phyloP scores from a whole-genome alignment of 1,140 invertebrate species.

The Nebria ingens region DNA sequence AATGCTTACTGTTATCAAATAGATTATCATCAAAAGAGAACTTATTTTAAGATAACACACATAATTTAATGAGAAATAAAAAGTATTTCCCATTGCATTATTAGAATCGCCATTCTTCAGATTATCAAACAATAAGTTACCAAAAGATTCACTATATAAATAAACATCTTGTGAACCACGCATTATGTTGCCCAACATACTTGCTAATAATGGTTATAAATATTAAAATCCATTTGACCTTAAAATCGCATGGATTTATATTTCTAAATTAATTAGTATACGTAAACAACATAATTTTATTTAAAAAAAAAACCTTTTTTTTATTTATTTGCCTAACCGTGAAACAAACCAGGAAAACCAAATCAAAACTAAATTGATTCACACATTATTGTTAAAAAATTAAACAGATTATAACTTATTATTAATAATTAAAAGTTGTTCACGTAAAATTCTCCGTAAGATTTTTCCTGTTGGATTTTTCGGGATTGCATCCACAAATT shows the following conservation, averaged over 20 bases:
- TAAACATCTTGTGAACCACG: neutral
- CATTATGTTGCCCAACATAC: neutral
- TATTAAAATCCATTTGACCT: too few species aligned
- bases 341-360: too few species aligned
- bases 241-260: too few species aligned
- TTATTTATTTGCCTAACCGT: too few species aligned
- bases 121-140: neutral
- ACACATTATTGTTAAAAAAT: too few species aligned
- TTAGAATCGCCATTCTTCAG: neutral
- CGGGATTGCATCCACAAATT: conserved; percentile 54
- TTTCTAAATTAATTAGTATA: too few species aligned
- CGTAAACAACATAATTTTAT: too few species aligned
- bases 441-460: conserved; percentile 46
- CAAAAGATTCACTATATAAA: neutral
- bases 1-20: neutral
- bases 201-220: too few species aligned
- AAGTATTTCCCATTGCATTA: neutral
- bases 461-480: conserved; percentile 68
- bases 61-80: neutral
- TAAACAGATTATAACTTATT: too few species aligned
- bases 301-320: too few species aligned
- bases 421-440: conserved; percentile 14
- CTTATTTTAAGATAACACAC: neutral
- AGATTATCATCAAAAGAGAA: neutral
- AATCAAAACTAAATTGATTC: too few species aligned